phyloP scores from a whole-genome alignment of 2,888 invertebrate species.

The Magallana nippona region DNA sequence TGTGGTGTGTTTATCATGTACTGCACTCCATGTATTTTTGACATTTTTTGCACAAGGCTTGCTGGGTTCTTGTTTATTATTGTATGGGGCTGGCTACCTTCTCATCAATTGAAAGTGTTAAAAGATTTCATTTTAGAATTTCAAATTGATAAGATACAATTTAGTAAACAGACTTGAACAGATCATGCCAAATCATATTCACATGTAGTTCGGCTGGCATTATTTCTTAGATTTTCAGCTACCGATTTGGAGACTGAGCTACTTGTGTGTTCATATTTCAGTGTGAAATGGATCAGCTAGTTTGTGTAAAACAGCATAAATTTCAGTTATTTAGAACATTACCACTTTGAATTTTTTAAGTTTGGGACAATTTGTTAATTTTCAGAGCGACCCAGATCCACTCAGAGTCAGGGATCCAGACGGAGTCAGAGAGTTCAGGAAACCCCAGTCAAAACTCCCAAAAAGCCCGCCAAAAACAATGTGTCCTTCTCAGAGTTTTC shows the following conservation, averaged over 20 bases:
- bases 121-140: no score
- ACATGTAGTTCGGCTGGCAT: no score
- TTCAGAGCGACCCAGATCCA: conserved; percentile 50
- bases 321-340: neutral
- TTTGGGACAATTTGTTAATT: neutral
- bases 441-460: conserved; percentile 36
- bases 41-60: conserved; percentile 15
- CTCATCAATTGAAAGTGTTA: neutral
- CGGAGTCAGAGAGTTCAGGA: conserved; percentile 31
- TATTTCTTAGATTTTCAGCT: no score
- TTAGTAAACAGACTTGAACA: no score
- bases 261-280: no score
- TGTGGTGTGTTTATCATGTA: neutral
- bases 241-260: no score
- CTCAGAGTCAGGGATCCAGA: conserved; percentile 43
- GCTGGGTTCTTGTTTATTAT: neutral
- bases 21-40: neutral
- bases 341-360: neutral
- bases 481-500: conserved; percentile 43
- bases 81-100: neutral
- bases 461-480: conserved; percentile 29
- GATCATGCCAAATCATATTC: no score
- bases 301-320: neutral
- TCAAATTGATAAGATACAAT: no score
- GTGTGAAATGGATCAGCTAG: no score